Base-by-base conservation (phyloP, 2,797 vertebrate species). In the Brachymystax lenok region DNA sequence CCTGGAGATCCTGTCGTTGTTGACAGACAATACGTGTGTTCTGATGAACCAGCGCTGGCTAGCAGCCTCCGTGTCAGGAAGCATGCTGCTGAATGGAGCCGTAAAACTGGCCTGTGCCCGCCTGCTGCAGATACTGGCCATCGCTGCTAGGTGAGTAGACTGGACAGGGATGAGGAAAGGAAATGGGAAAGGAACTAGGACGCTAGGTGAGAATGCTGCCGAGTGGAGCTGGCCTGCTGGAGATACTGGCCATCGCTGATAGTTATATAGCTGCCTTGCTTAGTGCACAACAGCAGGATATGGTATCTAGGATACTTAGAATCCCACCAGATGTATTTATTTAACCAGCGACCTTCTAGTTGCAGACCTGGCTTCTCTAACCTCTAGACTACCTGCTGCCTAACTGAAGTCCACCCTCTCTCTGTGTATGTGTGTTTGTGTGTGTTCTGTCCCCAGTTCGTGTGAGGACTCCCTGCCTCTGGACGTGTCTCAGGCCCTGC, bases 41-140 rank as follows among this genome's bases (percentile, higher is more conserved):
- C 81, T 94, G 71, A 90, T 95, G 81, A 95, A 91, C 88, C 95
- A 95, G 78, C 90, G 94, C 79, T 94, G 94, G 94, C 92, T 95
- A 80, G 90, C 94, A 19, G 91, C 92, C 46, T 91, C 94, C 3
- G 80, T 91, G 8, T 92, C 93, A 7, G 93, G 92, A 52, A 87
- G 91, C 69, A 84, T 92, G 86, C 76, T 94, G 51, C 88, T 95
- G 8, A 90, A 87, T 5, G 91, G 93, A 13, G 92, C 94, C 0
- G 92, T 95, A 73, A 92, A 90, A 81, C 85, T 95, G 27, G 91
- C 95, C 1, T 92, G 92, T 27, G 89, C 94, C 8, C 92, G 95
- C 13, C 86, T 95, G 80, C 92, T 95, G 66, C 95, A 96, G 86
- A 95, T 95, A 80, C 75, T 96, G 63, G 94, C 93, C n/a, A 92